Evolutionary conservation across 37 sponge, comb jelly and placozoan genomes (phyloP).

Genomic region (Aphrocallistes beatrix): DNA sequence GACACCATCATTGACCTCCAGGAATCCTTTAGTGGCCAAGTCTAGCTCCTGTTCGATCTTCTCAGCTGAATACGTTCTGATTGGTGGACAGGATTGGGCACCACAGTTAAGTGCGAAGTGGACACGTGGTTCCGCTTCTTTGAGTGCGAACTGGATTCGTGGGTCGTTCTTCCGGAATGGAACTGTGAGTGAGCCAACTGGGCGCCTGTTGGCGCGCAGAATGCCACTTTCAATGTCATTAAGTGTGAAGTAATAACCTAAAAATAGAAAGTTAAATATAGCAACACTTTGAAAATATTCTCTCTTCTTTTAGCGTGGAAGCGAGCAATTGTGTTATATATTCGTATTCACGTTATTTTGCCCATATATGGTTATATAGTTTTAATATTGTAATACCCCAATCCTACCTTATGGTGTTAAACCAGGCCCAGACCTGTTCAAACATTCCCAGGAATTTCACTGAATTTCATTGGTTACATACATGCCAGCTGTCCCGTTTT

Average conservation of each 20-base stretch:
- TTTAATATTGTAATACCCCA: too few species aligned
- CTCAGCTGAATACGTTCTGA: constrained; percentile 76
- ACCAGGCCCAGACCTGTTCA: too few species aligned
- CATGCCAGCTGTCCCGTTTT: too few species aligned
- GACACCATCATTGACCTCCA: constrained; percentile 47
- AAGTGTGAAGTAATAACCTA: constrained; percentile 46
- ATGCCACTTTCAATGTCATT: constrained; percentile 97
- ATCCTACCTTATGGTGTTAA: too few species aligned
- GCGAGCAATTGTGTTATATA: too few species aligned
- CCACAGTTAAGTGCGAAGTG: constrained; percentile 99
- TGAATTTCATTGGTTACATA: too few species aligned
- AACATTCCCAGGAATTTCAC: too few species aligned
- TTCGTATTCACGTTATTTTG: too few species aligned
- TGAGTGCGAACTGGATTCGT: constrained; percentile 45
- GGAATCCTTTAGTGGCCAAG: constrained; percentile 56
- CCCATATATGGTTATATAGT: too few species aligned
- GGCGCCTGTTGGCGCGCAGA: constrained; percentile 69
- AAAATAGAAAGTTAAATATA: too few species aligned
- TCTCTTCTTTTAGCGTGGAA: too few species aligned
- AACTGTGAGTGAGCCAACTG: constrained; percentile 46
- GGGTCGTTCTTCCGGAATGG: constrained; percentile 78
- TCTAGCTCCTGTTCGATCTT: constrained; percentile 62
- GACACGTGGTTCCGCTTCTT: constrained; percentile 55
- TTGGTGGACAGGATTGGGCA: constrained; percentile 90
- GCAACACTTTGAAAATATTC: too few species aligned